Evolutionary conservation across 2,797 vertebrate genomes (phyloP).

Genomic region (Sarcoramphus papa): DNA sequence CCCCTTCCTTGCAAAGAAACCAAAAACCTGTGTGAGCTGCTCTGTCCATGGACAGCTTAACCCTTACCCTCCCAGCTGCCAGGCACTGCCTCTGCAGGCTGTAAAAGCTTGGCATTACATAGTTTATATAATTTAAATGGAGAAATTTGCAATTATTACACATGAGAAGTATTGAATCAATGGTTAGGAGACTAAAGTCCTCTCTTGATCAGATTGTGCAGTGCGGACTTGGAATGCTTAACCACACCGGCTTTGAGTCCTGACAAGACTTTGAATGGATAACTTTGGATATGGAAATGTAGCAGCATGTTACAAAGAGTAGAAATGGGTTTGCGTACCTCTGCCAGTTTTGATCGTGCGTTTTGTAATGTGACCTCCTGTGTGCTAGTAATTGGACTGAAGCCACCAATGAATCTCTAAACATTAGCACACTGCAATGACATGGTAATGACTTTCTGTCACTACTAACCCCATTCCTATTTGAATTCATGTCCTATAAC

Average conservation of each 20-base stretch:
- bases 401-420: constrained; percentile 24
- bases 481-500: constrained; percentile 1
- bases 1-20: neutral
- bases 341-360: neutral
- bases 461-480: neutral
- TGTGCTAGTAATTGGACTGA: neutral
- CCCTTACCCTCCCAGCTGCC: neutral
- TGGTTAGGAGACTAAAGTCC: neutral
- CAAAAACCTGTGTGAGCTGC: neutral
- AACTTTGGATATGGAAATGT: neutral
- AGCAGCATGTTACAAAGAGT: neutral
- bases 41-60: neutral
- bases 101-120: neutral
- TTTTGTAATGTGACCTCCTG: neutral
- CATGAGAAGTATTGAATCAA: neutral
- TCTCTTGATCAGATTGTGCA: neutral
- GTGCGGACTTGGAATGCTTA: neutral
- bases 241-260: neutral
- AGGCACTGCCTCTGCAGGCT: neutral
- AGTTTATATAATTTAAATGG: neutral
- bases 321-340: neutral
- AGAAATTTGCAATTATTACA: neutral
- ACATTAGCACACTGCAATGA: neutral
- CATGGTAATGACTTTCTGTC: constrained; percentile 40
- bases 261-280: neutral